These are phyloP conservation scores for Synanthedon vespiformis DNA, from an alignment of 2,888 invertebrate species.

Conservation along the genomic window DNA sequence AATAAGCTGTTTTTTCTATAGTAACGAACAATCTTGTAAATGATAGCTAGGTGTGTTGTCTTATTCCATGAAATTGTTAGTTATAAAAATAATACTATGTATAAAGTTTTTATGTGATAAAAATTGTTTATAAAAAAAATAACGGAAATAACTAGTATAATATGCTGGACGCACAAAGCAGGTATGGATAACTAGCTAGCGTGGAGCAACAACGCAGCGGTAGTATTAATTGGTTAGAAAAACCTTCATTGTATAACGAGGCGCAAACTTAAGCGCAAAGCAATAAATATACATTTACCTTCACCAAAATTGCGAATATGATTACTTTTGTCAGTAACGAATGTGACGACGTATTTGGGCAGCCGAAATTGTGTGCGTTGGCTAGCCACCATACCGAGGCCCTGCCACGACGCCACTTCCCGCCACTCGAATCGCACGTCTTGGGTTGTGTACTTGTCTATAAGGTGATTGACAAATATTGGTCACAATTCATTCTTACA, in stretches of 20 bases:
- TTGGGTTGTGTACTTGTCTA: conserved; percentile 72
- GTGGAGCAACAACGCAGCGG: conserved; percentile 14
- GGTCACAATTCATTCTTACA: too few relatives aligned
- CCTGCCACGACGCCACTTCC: conserved; percentile 63
- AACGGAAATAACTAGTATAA: too few relatives aligned
- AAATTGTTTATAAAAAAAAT: too few relatives aligned
- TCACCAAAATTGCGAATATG: conserved; percentile 74
- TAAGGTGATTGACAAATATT: conserved; percentile 5
- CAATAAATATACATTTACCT: conserved; percentile 71
- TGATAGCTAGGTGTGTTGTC: too few relatives aligned
- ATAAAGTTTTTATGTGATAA: too few relatives aligned
- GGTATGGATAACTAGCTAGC: conserved; percentile 31
- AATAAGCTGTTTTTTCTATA: too few relatives aligned
- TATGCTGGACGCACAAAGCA: conserved; percentile 1
- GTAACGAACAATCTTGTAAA: too few relatives aligned
- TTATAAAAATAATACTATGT: too few relatives aligned
- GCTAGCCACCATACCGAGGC: conserved; percentile 58
- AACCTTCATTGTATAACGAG: conserved; percentile 13
- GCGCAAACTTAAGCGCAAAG: conserved; percentile 63
- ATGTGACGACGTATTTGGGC: conserved; percentile 74
- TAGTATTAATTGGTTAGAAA: conserved; percentile 25
- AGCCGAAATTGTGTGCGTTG: conserved; percentile 70
- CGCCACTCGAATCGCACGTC: conserved; percentile 75
- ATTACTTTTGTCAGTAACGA: conserved; percentile 71
- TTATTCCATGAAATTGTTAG: too few relatives aligned